A percentile compares a stretch with the other conserved stretches of the same genome.
Evolutionary conservation across 2,113 vertebrate genomes (phyloP).

Genomic region (Anseranas semipalmata): DNA sequence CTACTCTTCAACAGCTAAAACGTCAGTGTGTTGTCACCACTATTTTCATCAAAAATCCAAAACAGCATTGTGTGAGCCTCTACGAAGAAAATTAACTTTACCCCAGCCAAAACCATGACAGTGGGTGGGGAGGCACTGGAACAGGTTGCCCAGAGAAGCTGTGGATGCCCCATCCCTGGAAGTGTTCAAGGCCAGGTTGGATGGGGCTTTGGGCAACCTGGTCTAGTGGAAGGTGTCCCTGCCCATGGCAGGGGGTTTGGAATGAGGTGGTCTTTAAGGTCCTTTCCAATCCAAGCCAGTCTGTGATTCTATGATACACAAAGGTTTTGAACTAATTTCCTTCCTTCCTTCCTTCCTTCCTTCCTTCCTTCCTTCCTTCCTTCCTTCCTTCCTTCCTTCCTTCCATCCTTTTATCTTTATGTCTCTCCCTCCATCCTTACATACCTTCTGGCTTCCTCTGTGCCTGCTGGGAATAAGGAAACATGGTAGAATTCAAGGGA

Average conservation of each 20-base stretch:
- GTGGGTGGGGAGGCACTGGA: not conserved
- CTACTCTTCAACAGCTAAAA: too few species aligned
- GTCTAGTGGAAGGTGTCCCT: not conserved
- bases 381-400: not conserved
- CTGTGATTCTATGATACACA: not conserved
- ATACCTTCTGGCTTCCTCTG: not conserved
- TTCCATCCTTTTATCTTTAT: not conserved
- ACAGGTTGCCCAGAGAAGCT: not conserved
- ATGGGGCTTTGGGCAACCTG: not conserved
- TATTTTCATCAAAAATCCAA: too few species aligned
- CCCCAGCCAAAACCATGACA: too few species aligned
- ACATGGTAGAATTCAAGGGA: not conserved
- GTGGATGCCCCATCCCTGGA: not conserved
- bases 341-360: too few species aligned
- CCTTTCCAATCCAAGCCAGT: not conserved
- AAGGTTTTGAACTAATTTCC: too few species aligned
- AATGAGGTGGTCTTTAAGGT: not conserved
- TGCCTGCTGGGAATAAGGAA: not conserved
- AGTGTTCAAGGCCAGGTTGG: not conserved
- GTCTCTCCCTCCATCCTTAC: not conserved
- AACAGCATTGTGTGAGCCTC: too few species aligned
- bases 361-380: not conserved
- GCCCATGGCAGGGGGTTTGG: not conserved
- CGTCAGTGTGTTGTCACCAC: too few species aligned
- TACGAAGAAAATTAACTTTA: too few species aligned